A percentile compares a stretch with the other conserved stretches of the same genome.
Conservation (phyloP, 2,113 vertebrate genomes). For the Suncus etruscus region DNA sequence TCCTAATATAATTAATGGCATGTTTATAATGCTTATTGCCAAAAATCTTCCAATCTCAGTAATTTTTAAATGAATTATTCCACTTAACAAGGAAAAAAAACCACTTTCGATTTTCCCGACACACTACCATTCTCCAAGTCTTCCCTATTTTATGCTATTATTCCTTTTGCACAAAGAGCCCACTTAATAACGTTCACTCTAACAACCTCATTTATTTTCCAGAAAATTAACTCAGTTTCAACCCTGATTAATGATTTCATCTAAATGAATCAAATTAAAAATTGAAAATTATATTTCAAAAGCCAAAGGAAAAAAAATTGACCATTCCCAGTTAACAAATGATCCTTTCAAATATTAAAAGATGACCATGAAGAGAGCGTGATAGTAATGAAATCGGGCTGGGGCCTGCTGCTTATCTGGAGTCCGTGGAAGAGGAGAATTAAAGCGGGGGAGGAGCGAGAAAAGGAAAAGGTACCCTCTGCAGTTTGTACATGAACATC, state of each 20-base stretch:
- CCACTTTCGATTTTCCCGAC: slow-evolving; percentile 85
- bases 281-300: slow-evolving; percentile 99
- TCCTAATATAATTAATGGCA: slow-evolving; percentile 77
- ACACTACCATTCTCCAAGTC: slow-evolving; percentile 83
- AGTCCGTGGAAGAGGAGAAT: slow-evolving; percentile 79
- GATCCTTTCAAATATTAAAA: slow-evolving; percentile 99
- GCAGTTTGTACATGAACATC: slow-evolving; percentile 86
- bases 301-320: slow-evolving; percentile 93
- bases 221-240: slow-evolving; percentile 99
- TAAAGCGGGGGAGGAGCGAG: not conserved
- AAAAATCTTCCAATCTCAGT: slow-evolving; percentile 81
- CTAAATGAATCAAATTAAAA: slow-evolving; percentile 99
- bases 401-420: slow-evolving; percentile 88
- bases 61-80: slow-evolving; percentile 88
- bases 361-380: slow-evolving; percentile 91
- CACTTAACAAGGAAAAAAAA: slow-evolving; percentile 84
- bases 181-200: slow-evolving; percentile 98
- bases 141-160: slow-evolving; percentile 90
- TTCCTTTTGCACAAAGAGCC: slow-evolving; percentile 89
- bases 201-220: slow-evolving; percentile 99
- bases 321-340: slow-evolving; percentile 98
- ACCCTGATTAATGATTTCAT: slow-evolving; percentile 99
- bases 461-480: slow-evolving; percentile 67
- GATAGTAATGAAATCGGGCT: slow-evolving; percentile 92
- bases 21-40: slow-evolving; percentile 83